phyloP scores from a whole-genome alignment of 2,888 invertebrate genomes.

The Tenthredo amoena region DNA sequence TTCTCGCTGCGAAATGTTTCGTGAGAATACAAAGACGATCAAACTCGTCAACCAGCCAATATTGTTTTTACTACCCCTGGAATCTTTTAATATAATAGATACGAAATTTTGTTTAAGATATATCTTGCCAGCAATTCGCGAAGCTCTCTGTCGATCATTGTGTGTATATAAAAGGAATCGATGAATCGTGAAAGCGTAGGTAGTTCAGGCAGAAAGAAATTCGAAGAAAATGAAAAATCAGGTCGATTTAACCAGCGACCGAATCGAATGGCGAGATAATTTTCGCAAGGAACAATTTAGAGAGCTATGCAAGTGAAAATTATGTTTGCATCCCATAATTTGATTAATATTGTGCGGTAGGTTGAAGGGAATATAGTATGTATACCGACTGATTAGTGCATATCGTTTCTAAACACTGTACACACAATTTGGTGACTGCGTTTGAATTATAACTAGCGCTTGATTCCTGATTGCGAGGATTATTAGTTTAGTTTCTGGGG shows the following conservation, averaged over 20 bases:
- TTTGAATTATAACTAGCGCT: conserved; percentile 22
- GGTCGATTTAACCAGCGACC: background rate
- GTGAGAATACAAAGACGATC: background rate
- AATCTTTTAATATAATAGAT: conserved; percentile 20
- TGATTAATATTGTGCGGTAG: background rate
- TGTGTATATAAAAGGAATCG: background rate
- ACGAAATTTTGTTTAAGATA: background rate
- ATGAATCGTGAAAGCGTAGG: background rate
- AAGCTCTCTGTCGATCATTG: background rate
- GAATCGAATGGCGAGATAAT: background rate
- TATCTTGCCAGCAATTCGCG: background rate
- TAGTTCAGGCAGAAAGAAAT: background rate
- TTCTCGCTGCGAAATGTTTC: background rate
- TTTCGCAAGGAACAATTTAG: background rate
- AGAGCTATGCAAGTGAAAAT: background rate
- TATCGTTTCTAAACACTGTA: background rate
- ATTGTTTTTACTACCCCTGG: conserved; percentile 8
- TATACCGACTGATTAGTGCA: background rate
- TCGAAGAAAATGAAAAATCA: background rate
- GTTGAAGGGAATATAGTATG: background rate
- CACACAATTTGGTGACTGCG: background rate
- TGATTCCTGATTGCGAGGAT: background rate
- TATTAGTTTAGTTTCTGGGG: conserved; percentile 28
- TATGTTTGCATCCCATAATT: background rate
- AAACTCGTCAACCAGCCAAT: background rate